These are phyloP conservation scores for Alloplasta piceator DNA, from an alignment of 2,888 invertebrate genomes.

Conservation along the genomic window DNA sequence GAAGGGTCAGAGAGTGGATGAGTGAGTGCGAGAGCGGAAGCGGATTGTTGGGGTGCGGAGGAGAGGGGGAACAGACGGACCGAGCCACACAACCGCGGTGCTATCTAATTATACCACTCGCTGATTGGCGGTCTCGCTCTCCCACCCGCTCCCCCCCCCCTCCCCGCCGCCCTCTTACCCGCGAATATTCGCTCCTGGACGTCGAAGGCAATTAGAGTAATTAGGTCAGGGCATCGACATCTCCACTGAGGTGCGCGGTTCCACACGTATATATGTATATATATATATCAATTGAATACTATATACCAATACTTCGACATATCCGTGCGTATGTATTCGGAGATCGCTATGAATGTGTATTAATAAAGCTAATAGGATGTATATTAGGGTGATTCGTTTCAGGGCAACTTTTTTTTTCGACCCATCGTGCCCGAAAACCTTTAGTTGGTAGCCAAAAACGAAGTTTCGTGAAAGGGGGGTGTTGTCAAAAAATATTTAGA, in stretches of 20 bases:
- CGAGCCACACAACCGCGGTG: constrained; percentile 49
- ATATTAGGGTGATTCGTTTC: too few relatives aligned
- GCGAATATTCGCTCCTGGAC: constrained; percentile 69
- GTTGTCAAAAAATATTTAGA: too few relatives aligned
- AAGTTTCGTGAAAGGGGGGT: too few relatives aligned
- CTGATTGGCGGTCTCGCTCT: constrained; percentile 70
- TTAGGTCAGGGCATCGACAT: constrained; percentile 73
- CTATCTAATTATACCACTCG: constrained; percentile 69
- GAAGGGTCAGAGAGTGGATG: constrained; percentile 20
- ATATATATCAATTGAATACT: constrained; percentile 8
- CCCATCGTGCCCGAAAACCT: too few relatives aligned
- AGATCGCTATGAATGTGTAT: constrained; percentile 33
- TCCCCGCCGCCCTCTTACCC: constrained; percentile 61
- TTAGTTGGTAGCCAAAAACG: too few relatives aligned
- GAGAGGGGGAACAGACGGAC: constrained; percentile 39
- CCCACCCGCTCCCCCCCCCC: constrained; percentile 61
- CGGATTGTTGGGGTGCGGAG: background rate
- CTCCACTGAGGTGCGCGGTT: constrained; percentile 66
- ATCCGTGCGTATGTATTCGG: constrained; percentile 18
- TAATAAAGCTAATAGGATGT: constrained; percentile 35
- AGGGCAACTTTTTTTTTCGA: too few relatives aligned
- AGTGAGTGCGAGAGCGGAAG: constrained; percentile 12
- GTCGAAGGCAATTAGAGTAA: constrained; percentile 75
- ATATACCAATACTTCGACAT: constrained; percentile 27
- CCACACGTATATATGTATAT: constrained; percentile 22